phyloP scores from a whole-genome alignment of 2,888 invertebrate genomes.

The Drosophila aldrichi region DNA sequence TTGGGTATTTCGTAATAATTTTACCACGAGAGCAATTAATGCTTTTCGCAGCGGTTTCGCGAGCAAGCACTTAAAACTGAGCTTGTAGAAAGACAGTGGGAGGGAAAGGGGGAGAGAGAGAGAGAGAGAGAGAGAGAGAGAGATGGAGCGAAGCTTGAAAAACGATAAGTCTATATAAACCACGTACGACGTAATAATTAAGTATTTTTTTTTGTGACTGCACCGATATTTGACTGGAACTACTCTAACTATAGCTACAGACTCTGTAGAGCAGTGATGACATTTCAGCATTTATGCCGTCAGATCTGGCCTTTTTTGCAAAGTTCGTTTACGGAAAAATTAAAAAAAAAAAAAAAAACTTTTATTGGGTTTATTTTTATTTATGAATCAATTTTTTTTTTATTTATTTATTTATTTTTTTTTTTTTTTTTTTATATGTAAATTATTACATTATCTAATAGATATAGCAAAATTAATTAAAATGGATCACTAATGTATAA shows the following conservation, averaged over 20 bases:
- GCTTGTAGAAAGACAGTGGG: background rate
- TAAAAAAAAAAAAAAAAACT: no score
- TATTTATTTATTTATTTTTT: no score
- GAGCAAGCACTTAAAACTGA: background rate
- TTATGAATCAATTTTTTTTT: no score
- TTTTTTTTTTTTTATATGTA: no score
- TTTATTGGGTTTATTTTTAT: no score
- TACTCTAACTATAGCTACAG: background rate
- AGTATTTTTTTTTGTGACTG: background rate
- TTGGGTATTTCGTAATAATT: conserved; percentile 8
- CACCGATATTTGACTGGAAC: background rate
- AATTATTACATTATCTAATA: no score
- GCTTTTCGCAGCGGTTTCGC: conserved; percentile 8
- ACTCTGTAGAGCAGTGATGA: background rate
- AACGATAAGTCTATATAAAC: conserved; percentile 10
- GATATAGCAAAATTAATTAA: no score
- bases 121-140: background rate
- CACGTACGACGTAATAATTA: conserved; percentile 5
- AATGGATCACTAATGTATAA: no score
- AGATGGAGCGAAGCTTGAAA: conserved; percentile 3
- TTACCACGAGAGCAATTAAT: conserved; percentile 1
- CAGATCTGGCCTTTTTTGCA: no score
- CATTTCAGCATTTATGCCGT: no score
- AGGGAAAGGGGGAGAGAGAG: background rate
- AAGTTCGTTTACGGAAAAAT: no score